These are phyloP conservation scores for Myzus persicae DNA, from an alignment of 1,140 invertebrate genomes.

Conservation along the genomic window DNA sequence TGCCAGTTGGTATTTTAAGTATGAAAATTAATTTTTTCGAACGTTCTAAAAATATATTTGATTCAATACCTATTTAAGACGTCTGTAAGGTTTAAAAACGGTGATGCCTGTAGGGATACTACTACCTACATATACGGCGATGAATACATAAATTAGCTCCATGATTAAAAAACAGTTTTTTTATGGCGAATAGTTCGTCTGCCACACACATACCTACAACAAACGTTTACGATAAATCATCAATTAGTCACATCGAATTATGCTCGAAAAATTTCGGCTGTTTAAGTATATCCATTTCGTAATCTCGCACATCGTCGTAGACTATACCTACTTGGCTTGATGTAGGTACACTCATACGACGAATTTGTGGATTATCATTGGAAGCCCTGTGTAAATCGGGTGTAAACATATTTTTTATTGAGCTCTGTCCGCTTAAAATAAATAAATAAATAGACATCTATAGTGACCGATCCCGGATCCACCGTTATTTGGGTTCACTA, in stretches of 20 bases:
- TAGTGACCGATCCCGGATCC: no score
- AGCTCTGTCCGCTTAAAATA: neutral
- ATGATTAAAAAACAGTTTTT: neutral
- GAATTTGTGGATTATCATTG: neutral
- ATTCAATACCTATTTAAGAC: neutral
- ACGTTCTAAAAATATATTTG: neutral
- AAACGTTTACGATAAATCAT: constrained; percentile 7
- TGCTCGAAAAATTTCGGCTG: neutral
- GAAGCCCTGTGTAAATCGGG: neutral
- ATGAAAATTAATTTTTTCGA: neutral
- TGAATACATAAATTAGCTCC: neutral
- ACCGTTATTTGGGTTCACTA: neutral
- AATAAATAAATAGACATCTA: neutral
- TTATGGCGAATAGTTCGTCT: neutral
- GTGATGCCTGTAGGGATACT: neutral
- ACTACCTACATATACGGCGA: neutral
- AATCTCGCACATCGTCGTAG: neutral
- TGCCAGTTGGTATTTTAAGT: neutral
- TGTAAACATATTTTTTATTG: neutral
- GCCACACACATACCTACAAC: neutral
- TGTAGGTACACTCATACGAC: neutral
- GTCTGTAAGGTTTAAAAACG: neutral
- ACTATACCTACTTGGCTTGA: neutral
- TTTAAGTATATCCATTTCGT: neutral
- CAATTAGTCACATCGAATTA: neutral